Evolutionary conservation across 35 echinoderm and acorn worm genomes (phyloP), one percentile per base, ranked within the genome.

Genomic region (Amphiura filiformis): DNA sequence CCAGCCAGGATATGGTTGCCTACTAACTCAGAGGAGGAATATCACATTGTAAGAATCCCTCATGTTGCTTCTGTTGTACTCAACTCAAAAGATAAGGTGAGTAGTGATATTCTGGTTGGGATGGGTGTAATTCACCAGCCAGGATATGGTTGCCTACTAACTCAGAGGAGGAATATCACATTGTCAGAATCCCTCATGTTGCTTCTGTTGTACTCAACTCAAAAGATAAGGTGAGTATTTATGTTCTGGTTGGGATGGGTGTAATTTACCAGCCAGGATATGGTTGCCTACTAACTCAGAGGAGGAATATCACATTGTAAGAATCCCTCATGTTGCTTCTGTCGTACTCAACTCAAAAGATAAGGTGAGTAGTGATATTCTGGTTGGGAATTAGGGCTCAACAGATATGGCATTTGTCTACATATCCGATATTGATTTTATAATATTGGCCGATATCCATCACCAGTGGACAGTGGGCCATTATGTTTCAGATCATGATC

Each of bases 41-140:
- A 99, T 75, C 96, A 99, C 77, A 93, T 99, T n/a, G 96, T 94
- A 15, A 87, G 96, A 56, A 99, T 99, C 77, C 92, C 96, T 39
- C 96, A 91, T 75, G 78, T 80, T 17, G 80, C 89, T 65, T 90
- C 83, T 20, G 93, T 94, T 30, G 91, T 94, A 12, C 96, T 99
- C 84, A 99, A 99, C 80, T 99, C 96, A 7, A 99, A 99, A 80
- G 96, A 99, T 76, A 99, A 99, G 92, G 95, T 97, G 61, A 86
- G 52, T 81, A 1, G 15, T 70, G 61, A 52, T 20, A 52, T 11
- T 20, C 44, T 11, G 20, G 7, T 52, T 52, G 44, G 44, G 20
- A 52, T 52, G 44, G 7, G 7, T 52, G 7, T 52, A 99, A 99
- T 79, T 93, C 95, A 22, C 96, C 96, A 82, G 90, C 96, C 39